Percentiles rank a stretch among this genome's conserved stretches.
phyloP scores from a whole-genome alignment of 2,113 vertebrate species.

The Apteryx owenii region DNA sequence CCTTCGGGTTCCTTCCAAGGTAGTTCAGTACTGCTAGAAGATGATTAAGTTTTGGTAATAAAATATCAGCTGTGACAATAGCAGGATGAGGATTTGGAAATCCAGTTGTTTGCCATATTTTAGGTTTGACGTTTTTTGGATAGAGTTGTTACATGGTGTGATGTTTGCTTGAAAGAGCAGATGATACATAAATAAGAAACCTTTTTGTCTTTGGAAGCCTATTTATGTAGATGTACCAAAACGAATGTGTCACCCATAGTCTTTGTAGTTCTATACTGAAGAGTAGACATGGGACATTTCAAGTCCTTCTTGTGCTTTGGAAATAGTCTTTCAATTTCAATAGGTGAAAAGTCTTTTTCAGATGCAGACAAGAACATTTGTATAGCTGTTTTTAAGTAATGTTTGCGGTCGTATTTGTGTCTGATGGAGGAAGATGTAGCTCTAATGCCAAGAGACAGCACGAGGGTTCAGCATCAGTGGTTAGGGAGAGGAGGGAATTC shows the following conservation, averaged over 20 bases:
- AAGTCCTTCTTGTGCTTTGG: constrained; percentile 15
- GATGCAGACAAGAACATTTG: neutral
- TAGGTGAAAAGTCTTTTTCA: constrained; percentile 1
- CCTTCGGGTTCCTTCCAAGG: neutral
- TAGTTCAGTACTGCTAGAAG: neutral
- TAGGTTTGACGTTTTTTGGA: neutral
- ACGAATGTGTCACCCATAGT: constrained; percentile 36
- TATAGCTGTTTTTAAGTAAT: neutral
- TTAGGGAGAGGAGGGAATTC: neutral
- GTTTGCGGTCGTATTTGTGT: neutral
- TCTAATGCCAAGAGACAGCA: neutral
- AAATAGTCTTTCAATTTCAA: constrained; percentile 35
- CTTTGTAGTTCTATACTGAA: neutral
- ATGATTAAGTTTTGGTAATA: neutral
- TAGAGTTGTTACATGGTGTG: neutral
- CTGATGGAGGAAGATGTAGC: neutral
- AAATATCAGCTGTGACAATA: constrained; percentile 5
- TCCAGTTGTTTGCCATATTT: neutral
- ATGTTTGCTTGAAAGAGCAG: neutral
- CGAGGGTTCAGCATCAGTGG: neutral
- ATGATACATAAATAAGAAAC: neutral
- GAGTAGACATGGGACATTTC: neutral
- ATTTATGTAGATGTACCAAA: neutral
- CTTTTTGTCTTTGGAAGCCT: neutral
- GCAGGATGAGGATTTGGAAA: neutral